Evolutionary conservation across 2,888 invertebrate genomes (phyloP).

Genomic region (Leucania comma): DNA sequence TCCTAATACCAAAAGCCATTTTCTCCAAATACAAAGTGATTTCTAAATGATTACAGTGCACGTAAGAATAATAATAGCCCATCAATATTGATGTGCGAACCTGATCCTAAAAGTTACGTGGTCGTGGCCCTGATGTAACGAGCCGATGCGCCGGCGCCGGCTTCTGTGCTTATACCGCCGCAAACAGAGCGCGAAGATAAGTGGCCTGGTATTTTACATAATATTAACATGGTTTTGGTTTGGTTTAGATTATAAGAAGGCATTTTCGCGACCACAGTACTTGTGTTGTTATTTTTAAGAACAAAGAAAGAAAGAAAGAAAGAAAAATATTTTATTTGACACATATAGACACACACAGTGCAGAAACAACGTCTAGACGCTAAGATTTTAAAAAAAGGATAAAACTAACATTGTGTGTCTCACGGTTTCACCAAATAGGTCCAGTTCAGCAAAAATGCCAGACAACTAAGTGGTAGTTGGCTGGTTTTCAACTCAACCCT

Average conservation of each 20-base stretch:
- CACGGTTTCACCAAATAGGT: too few species aligned
- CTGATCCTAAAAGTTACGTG: conserved; percentile 48
- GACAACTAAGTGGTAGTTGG: too few species aligned
- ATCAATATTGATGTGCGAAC: conserved; percentile 47
- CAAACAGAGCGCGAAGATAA: conserved; percentile 57
- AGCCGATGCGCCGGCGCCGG: conserved; percentile 17
- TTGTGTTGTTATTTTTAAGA: neutral
- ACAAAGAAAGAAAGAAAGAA: too few species aligned
- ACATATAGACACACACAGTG: too few species aligned
- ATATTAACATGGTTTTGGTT: conserved; percentile 29
- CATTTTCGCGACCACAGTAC: neutral
- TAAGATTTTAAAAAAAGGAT: too few species aligned
- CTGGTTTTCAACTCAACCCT: too few species aligned
- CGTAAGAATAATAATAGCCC: conserved; percentile 27
- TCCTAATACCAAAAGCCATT: neutral
- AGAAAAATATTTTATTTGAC: too few species aligned
- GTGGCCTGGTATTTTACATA: conserved; percentile 39
- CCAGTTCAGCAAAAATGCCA: too few species aligned
- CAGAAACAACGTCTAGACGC: too few species aligned
- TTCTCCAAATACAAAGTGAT: neutral
- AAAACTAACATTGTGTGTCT: too few species aligned
- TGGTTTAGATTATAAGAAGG: neutral
- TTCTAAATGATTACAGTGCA: conserved; percentile 27
- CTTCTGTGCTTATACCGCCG: conserved; percentile 17
- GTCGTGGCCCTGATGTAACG: conserved; percentile 43